Base-by-base conservation (phyloP, 1,140 invertebrate species). In the Drosophila mauritiana region DNA sequence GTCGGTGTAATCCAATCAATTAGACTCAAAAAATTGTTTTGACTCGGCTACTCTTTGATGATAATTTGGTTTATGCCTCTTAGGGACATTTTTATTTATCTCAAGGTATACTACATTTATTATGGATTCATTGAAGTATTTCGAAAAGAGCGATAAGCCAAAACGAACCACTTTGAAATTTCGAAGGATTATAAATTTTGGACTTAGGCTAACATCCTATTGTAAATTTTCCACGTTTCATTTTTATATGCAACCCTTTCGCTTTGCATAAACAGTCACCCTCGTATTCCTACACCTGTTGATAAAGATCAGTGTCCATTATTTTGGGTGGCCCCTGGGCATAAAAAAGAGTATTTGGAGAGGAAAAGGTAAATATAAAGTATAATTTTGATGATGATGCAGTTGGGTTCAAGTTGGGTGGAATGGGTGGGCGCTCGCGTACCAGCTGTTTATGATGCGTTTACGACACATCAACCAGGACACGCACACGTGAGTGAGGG, bases 391-490 rank as follows among this genome's bases (percentile, higher is more conserved):
- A 70, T 70, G 64, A 70, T 70, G 43, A 72, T 70, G 64, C 68
- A 68, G 64, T 65, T 51, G 45, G 6, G 58, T 25, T n/a, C 2
- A 12, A 15, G 4, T 4, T 10, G 22, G 5, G 8, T 10, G 17
- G 4, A 11, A 15, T 7, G 4, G 11, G 10, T 4, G 36, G 7
- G 25, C 1, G 11, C 11, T 11, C 34, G 55, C 34, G 34, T 37
- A 37, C 13, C 70, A 70, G 75, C 70, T 83, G 80, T 83, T 83
- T 83, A 83, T 83, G 80, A 84, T 83, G 80, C 80, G 80, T 83
- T 83, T 83, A 83, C 80, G 80, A 74, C 75, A 80, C 68, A 46
- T 79, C 55, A 61, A 39, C 12, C 74, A 82, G 79, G 79, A 82
- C 79, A 83, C 74, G 74, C 70, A 80, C 78, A 80, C 43, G 42